Evolutionary conservation across 2,888 invertebrate species (phyloP).

Genomic region (Zaprionus obscuricornis): DNA sequence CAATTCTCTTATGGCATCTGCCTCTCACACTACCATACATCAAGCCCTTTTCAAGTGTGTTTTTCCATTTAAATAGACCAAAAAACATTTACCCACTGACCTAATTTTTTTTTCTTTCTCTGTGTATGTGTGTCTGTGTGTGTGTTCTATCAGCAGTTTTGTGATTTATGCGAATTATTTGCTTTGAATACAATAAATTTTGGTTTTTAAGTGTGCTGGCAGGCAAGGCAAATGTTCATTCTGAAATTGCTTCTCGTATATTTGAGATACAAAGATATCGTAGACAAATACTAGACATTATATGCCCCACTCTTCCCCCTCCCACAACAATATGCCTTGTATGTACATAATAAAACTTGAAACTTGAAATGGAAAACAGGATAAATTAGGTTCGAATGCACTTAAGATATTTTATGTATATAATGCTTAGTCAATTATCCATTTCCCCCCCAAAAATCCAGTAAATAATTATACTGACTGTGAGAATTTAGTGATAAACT

Average conservation of each 20-base stretch:
- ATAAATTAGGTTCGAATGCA: conserved; percentile 42
- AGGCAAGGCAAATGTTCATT: conserved; percentile 1
- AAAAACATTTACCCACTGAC: conserved; percentile 53
- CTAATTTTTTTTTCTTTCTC: no score
- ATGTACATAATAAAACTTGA: no score
- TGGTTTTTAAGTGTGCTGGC: conserved; percentile 29
- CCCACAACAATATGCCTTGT: no score
- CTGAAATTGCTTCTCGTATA: conserved; percentile 16
- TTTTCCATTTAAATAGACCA: conserved; percentile 63
- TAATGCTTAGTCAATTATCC: conserved; percentile 1
- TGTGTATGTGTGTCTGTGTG: no score
- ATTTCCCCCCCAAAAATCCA: no score
- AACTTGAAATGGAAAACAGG: conserved; percentile 21
- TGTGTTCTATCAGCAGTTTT: conserved; percentile 19
- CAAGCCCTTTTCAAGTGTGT: conserved; percentile 51
- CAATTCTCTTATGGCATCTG: conserved; percentile 27
- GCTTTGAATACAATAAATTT: conserved; percentile 46
- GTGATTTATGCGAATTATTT: conserved; percentile 74
- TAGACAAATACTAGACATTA: no score
- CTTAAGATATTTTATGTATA: conserved; percentile 29
- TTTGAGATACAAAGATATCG: no score
- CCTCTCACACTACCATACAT: conserved; percentile 13
- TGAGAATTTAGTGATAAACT: no score
- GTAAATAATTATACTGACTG: no score
- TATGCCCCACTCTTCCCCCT: no score